Conservation (phyloP, 2,888 invertebrate genomes). For the Caenorhabditis sp. region DNA sequence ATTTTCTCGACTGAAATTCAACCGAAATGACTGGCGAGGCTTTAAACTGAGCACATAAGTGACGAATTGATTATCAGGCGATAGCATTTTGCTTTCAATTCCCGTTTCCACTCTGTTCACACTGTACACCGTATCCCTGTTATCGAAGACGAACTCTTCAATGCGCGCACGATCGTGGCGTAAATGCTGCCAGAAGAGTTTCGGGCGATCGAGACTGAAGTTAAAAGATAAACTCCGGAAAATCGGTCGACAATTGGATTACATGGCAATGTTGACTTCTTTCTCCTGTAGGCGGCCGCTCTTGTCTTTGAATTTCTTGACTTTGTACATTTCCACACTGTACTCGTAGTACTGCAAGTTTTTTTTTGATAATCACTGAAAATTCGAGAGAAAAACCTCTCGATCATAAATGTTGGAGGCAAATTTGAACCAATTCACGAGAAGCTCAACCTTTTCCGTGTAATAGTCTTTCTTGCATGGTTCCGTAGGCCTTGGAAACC, state of each 20-base stretch:
- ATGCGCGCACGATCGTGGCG: background rate
- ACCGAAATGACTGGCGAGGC: background rate
- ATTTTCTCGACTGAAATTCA: constrained; percentile 39
- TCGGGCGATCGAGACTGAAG: constrained; percentile 9
- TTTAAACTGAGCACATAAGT: background rate
- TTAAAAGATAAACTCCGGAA: background rate
- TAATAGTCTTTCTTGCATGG: constrained; percentile 31
- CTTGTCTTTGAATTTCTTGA: background rate
- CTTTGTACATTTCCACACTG: constrained; percentile 16
- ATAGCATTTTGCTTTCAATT: background rate
- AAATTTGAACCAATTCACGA: constrained; percentile 51
- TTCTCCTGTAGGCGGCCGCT: background rate
- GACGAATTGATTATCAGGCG: background rate
- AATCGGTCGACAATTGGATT: background rate
- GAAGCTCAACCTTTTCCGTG: constrained; percentile 24
- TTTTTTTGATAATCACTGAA: background rate
- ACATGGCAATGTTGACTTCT: constrained; percentile 10
- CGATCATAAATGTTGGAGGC: constrained; percentile 13
- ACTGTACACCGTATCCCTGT: constrained; percentile 26
- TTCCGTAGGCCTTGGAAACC: constrained; percentile 20
- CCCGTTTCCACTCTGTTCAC: background rate
- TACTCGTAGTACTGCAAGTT: constrained; percentile 33
- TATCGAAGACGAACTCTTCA: constrained; percentile 32
- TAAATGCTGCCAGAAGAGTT: constrained; percentile 29
- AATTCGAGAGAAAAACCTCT: background rate